Percentiles rank a stretch among this genome's conserved stretches.
phyloP scores from a whole-genome alignment of 2,888 invertebrate genomes.

The Pollenia griseotomentosa region DNA sequence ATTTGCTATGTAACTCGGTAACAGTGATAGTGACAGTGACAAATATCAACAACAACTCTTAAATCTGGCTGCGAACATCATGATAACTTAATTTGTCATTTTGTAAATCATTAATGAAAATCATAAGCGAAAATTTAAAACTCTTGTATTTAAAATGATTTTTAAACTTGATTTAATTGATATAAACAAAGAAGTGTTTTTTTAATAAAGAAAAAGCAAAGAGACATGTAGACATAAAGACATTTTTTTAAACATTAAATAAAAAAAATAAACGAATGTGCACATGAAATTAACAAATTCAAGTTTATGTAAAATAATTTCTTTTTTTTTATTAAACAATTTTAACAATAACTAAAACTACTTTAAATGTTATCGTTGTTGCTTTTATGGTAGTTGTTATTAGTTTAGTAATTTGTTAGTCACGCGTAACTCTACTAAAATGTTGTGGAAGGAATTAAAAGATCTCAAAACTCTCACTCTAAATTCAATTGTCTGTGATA shows the following conservation, averaged over 20 bases:
- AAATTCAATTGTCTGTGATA: not conserved
- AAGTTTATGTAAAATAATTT: slow-evolving; percentile 17
- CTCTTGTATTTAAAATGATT: not conserved
- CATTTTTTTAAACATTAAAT: slow-evolving; percentile 1
- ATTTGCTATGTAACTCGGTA: not conserved
- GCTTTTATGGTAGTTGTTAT: not conserved
- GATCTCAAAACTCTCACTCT: slow-evolving; percentile 63
- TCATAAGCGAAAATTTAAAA: slow-evolving; percentile 20
- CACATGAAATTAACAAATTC: slow-evolving; percentile 1
- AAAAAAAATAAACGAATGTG: not conserved
- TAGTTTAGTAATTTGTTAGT: slow-evolving; percentile 66
- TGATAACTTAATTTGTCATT: slow-evolving; percentile 44
- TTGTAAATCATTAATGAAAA: slow-evolving; percentile 16
- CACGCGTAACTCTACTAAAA: slow-evolving; percentile 61
- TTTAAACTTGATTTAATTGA: slow-evolving; percentile 25
- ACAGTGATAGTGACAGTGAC: not conserved
- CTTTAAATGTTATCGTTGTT: not conserved
- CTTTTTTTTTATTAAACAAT: slow-evolving; percentile 16
- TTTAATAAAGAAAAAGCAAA: not conserved
- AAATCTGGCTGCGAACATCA: slow-evolving; percentile 3
- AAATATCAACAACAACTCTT: slow-evolving; percentile 1
- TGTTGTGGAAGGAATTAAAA: not conserved
- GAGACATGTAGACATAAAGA: slow-evolving; percentile 12
- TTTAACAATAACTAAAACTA: not conserved
- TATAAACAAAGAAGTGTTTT: not conserved